Evolutionary conservation across 1,140 invertebrate species (phyloP), one percentile per base, ranked within the genome.

Genomic region (Hypsibius dujardini): DNA sequence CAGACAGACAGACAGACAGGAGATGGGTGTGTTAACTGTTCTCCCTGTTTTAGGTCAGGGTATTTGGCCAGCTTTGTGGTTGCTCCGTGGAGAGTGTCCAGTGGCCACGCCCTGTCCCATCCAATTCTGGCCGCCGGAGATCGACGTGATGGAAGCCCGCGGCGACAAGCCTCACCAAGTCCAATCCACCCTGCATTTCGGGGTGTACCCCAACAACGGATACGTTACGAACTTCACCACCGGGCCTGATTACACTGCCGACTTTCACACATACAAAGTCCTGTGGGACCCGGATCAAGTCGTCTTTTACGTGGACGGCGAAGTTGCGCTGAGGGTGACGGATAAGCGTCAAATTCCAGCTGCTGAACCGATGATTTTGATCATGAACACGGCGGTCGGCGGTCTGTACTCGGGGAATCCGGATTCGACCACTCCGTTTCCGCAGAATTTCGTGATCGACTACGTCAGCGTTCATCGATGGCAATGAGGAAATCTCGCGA

Each of bases 221-320:
- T 3, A 67, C 42, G 62, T 15, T 42, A 45, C 12, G 12, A 12
- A 45, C 3, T 12, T 15, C 7, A 15, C 45, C 62, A 15, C 12
- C 12, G 62, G 62, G 7, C 12, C 42, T 3, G 62, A 67, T 42
- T 67, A 15, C 45, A 67, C 62, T 15, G 62, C 62, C 12, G 62
- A 67, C 62, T 67, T 67, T 42, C 62, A 67, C 62, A 67, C 12
- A 12, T 67, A 67, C 62, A 67, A 67, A 45, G 62, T 67, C 62
- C 12, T 67, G 12, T 67, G 62, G 62, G 62, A 67, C 42, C 62
- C 62, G 12, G 45, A 67, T 42, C 62, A 67, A 45, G 42, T 67
- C 3, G 42, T 42, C 3, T 67, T 12, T 12, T 67, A 15, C 42
- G 42, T 67, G 12, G 62, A 67, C 42, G 62, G 62, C 7, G 12